Percentiles rank a stretch among this genome's conserved stretches.
Conservation (phyloP, 2,113 vertebrate species). For the Toxostoma redivivum region DNA sequence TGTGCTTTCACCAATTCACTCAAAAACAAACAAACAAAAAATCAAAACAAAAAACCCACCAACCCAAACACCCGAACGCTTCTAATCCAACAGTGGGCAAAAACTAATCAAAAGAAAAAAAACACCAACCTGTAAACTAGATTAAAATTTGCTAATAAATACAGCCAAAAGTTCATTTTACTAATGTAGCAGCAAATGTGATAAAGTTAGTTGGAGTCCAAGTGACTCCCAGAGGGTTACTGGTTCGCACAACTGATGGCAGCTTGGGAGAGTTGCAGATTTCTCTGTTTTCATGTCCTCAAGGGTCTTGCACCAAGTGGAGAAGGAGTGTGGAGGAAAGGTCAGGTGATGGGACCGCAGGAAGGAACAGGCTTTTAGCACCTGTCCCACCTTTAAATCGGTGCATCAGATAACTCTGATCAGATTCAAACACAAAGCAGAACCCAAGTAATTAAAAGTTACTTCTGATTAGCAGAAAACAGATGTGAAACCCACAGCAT, state of each 20-base stretch:
- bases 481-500: slow-evolving; percentile 83
- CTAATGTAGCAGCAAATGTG: slow-evolving; percentile 76
- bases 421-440: slow-evolving; percentile 60
- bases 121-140: slow-evolving; percentile 54
- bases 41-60: not conserved
- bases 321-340: slow-evolving; percentile 59
- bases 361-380: slow-evolving; percentile 43
- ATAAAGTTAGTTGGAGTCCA: slow-evolving; percentile 64
- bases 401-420: slow-evolving; percentile 66
- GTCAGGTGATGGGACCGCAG: slow-evolving; percentile 32
- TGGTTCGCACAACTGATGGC: slow-evolving; percentile 66
- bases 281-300: slow-evolving; percentile 67
- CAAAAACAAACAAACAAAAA: not conserved
- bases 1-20: slow-evolving; percentile 59
- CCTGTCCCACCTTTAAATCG: slow-evolving; percentile 44
- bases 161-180: slow-evolving; percentile 72
- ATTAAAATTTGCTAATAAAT: slow-evolving; percentile 71
- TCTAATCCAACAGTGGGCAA: slow-evolving; percentile 59
- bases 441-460: slow-evolving; percentile 57
- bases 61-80: slow-evolving; percentile 38
- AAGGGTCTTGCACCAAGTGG: slow-evolving; percentile 69
- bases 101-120: slow-evolving; percentile 56
- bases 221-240: slow-evolving; percentile 63
- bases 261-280: slow-evolving; percentile 70
- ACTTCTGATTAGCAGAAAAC: slow-evolving; percentile 71